Evolutionary conservation across 64 coral and sea anemone genomes (phyloP).

Genomic region (Astreopora myriophthalma): DNA sequence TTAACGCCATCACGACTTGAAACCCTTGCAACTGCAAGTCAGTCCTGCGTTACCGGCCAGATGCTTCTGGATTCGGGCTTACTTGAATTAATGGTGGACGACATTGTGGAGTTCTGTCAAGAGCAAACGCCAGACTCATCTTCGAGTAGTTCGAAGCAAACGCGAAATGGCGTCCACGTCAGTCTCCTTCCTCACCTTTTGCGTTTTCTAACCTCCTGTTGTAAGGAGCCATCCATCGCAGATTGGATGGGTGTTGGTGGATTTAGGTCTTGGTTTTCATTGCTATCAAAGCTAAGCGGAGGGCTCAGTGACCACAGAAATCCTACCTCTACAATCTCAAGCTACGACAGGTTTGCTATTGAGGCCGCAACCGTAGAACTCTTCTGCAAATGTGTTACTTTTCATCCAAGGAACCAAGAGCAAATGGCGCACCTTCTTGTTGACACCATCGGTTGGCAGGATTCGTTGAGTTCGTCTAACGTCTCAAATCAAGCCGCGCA

Average conservation of each 20-base stretch:
- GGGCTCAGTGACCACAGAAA: background rate
- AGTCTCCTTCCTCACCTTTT: slow-evolving; percentile 6
- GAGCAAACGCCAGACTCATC: background rate
- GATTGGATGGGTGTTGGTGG: slow-evolving; percentile 56
- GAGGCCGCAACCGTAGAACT: slow-evolving; percentile 80
- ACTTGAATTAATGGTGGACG: slow-evolving; percentile 32
- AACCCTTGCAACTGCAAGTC: slow-evolving; percentile 61
- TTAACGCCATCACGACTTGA: slow-evolving; percentile 30
- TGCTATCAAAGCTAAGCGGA: slow-evolving; percentile 25
- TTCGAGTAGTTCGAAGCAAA: background rate
- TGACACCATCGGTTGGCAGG: slow-evolving; percentile 58
- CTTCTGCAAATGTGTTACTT: slow-evolving; percentile 64
- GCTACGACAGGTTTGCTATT: slow-evolving; percentile 52
- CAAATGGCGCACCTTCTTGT: slow-evolving; percentile 70
- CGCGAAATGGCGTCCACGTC: background rate
- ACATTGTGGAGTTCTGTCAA: slow-evolving; percentile 29
- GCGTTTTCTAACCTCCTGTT: slow-evolving; percentile 39
- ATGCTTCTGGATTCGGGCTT: slow-evolving; percentile 72
- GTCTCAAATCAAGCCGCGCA: background rate
- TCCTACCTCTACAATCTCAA: background rate
- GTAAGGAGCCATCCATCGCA: slow-evolving; percentile 27
- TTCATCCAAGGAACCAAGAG: slow-evolving; percentile 77
- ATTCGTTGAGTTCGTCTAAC: background rate
- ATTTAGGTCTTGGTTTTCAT: slow-evolving; percentile 35
- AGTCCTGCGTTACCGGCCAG: slow-evolving; percentile 50